Evolutionary conservation across 2,113 vertebrate genomes (phyloP), one percentile per base, ranked within the genome.

Genomic region (Hippopotamus amphibius): DNA sequence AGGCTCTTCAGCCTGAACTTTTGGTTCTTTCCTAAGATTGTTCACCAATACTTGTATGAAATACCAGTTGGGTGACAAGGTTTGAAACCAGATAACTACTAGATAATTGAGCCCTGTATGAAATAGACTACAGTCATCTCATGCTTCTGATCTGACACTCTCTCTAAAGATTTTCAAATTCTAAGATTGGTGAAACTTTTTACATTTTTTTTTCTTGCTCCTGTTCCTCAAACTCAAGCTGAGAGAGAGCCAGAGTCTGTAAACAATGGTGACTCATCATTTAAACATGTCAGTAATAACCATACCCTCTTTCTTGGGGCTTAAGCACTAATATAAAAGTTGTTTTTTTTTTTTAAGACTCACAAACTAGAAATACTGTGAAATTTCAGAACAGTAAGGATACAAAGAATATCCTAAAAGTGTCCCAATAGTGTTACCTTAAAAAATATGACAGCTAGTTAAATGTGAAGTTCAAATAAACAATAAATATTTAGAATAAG

Each of bases 131-230:
- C 4, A 57, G 33, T 77, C 41, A 81, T 66, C 26, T n/a, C 19
- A 10, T n/a, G 33, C 16, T 14, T 91, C 21, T 90, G 43, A n/a
- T 86, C 41, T 68, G 63, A 46, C 48, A 55, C 19, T 46, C 84
- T 84, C 84, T 83, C 50, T 48, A 89, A 69, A 94, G 19, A 48
- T 46, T 33, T 84, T 95, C 33, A 63, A 61, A 89, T 13, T 89
- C 66, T 66, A 63, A 50, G 7, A 30, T 22, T 71, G 63, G 94
- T 17, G 48, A 57, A 74, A 61, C 24, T 50, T 57, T n/a, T 66
- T 41, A 11, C 9, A 7, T 24, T 26, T 50, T 46, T n/a, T 77
- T 53, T 66, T 8, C 48, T 81, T 63, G n/a, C 7, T 85, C 16
- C 41, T 24, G 19, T 65, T 90, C 28, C 59, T 87, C 43, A 92